Percentiles rank a stretch among this genome's conserved stretches.
phyloP scores from a whole-genome alignment of 2,888 invertebrate genomes.

The Antitype chi region DNA sequence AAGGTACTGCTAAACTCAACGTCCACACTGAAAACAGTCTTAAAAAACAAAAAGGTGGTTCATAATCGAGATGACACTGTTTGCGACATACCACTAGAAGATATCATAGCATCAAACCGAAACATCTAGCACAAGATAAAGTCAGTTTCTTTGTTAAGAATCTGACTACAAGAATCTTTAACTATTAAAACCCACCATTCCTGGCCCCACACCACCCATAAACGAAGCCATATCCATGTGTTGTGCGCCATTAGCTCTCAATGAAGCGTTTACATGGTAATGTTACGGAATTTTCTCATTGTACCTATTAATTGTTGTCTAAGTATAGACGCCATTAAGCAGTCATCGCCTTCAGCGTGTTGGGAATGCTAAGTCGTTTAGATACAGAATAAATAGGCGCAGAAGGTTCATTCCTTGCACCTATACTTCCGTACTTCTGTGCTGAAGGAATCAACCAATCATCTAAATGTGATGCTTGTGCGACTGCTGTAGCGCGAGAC shows the following conservation, averaged over 20 bases:
- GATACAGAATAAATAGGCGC: constrained; percentile 16
- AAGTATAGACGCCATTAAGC: constrained; percentile 72
- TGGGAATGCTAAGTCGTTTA: constrained; percentile 69
- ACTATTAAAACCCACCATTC: constrained; percentile 19
- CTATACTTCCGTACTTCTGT: not conserved
- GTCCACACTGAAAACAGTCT: not conserved
- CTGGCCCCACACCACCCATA: constrained; percentile 17
- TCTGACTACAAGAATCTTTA: not conserved
- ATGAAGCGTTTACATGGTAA: constrained; percentile 57
- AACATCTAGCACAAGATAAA: not conserved
- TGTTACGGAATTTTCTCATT: constrained; percentile 63
- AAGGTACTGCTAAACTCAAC: not conserved
- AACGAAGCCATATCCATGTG: constrained; percentile 19
- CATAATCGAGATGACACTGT: not conserved
- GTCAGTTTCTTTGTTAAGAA: not conserved
- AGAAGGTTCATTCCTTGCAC: constrained; percentile 38
- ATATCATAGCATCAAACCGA: not conserved
- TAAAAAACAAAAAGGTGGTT: not conserved
- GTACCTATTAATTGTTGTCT: constrained; percentile 70
- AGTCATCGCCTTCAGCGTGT: constrained; percentile 68
- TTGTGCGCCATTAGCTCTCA: constrained; percentile 45
- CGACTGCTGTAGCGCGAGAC: not conserved
- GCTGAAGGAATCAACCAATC: too few relatives aligned
- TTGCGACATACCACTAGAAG: not conserved
- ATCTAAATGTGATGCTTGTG: not conserved